A percentile compares a stretch with the other conserved stretches of the same genome.
phyloP scores from a whole-genome alignment of 2,113 vertebrate genomes.

The Forbesichthys papilliferus region DNA sequence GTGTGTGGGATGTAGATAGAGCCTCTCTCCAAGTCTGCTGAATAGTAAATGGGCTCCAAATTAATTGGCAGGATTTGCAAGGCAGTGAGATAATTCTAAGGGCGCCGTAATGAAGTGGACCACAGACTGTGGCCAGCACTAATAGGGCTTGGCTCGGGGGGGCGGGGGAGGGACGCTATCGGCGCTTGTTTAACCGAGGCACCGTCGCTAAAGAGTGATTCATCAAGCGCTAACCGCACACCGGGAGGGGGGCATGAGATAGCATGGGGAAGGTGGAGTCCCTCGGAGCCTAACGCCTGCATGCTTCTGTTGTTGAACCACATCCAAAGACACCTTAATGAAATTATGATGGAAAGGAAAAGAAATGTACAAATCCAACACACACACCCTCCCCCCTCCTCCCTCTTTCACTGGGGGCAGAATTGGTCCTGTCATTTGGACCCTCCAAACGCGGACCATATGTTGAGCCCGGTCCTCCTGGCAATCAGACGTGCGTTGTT shows the following conservation, averaged over 20 bases:
- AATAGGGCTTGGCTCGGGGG: constrained; percentile 40
- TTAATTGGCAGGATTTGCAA: constrained; percentile 64
- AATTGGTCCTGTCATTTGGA: constrained; percentile 74
- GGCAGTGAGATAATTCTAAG: constrained; percentile 51
- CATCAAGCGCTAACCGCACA: constrained; percentile 43
- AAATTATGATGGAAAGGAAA: constrained; percentile 27
- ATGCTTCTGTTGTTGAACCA: background rate
- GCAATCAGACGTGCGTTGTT: constrained; percentile 78
- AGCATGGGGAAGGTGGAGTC: background rate
- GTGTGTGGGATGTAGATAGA: constrained; percentile 9
- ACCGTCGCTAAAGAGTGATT: constrained; percentile 41
- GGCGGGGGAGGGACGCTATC: constrained; percentile 7
- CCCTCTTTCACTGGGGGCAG: constrained; percentile 55
- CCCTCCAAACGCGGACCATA: constrained; percentile 79
- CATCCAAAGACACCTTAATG: constrained; percentile 37
- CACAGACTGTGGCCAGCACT: constrained; percentile 34
- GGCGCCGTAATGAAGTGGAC: constrained; percentile 46
- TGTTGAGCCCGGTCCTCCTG: constrained; percentile 73
- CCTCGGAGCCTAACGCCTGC: constrained; percentile 7
- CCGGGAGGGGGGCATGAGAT: constrained; percentile 33
- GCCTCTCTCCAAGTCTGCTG: constrained; percentile 48
- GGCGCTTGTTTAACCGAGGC: constrained; percentile 41
- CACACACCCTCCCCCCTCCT: constrained; percentile 36
- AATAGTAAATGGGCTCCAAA: constrained; percentile 60
- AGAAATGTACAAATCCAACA: constrained; percentile 42